Evolutionary conservation across 2,113 vertebrate genomes (phyloP).

Genomic region (Campylorhamphus procurvoides): DNA sequence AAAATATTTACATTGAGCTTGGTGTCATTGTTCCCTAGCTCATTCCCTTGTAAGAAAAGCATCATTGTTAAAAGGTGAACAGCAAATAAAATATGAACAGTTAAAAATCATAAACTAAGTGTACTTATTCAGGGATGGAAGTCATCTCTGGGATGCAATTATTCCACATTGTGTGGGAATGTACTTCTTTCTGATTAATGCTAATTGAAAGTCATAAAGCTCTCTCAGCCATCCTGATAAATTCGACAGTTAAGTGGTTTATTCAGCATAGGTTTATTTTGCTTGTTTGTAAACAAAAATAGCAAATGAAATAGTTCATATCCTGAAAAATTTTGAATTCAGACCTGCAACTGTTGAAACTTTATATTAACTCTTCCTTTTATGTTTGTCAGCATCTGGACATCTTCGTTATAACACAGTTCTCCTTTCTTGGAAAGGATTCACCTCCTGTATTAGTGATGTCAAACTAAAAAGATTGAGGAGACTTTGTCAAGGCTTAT

Average conservation of each 20-base stretch:
- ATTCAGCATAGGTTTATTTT: not conserved
- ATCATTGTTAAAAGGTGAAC: not conserved
- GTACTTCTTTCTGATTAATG: not conserved
- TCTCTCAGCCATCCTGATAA: not conserved
- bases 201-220: not conserved
- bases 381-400: not conserved
- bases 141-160: not conserved
- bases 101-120: not conserved
- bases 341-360: not conserved
- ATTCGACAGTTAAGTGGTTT: not conserved
- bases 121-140: not conserved
- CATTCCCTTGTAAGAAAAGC: not conserved
- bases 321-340: not conserved
- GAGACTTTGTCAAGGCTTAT: not conserved
- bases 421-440: not conserved
- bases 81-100: not conserved
- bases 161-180: not conserved
- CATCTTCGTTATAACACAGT: not conserved
- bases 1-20: slow-evolving; percentile 7
- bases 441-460: not conserved
- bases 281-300: not conserved
- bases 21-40: not conserved
- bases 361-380: not conserved
- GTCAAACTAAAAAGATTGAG: not conserved
- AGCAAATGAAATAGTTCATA: not conserved